Percentiles rank a stretch among this genome's conserved stretches.
Evolutionary conservation across 2,888 invertebrate genomes (phyloP).

Genomic region (Pterostichus niger): DNA sequence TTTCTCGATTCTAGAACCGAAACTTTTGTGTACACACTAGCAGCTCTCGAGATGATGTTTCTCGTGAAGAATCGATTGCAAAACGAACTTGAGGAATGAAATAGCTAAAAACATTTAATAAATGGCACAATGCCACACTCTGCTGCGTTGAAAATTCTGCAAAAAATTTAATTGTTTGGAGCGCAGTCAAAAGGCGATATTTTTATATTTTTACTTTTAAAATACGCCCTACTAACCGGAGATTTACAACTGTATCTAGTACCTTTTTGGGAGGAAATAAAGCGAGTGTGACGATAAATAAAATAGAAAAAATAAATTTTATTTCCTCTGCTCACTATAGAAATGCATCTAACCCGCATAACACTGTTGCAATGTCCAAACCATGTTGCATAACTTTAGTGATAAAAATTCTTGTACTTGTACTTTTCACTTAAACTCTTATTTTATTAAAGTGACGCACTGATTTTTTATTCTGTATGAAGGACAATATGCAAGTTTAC

Average conservation of each 20-base stretch:
- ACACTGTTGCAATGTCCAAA: too few relatives aligned
- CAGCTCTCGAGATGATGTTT: not conserved
- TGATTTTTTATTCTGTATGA: conserved; percentile 11
- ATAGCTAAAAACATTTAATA: conserved; percentile 15
- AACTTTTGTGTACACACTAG: conserved; percentile 1
- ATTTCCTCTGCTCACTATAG: too few relatives aligned
- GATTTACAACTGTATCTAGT: too few relatives aligned
- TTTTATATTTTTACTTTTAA: not conserved
- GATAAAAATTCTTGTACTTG: too few relatives aligned
- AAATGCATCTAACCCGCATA: too few relatives aligned
- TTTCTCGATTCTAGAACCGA: not conserved
- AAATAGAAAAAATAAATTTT: too few relatives aligned
- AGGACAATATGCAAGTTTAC: conserved; percentile 22
- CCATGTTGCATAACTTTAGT: too few relatives aligned
- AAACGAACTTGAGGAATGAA: not conserved
- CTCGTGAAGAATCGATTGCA: conserved; percentile 4
- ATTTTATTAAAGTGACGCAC: conserved; percentile 20
- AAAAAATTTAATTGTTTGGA: conserved; percentile 30
- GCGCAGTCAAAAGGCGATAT: not conserved
- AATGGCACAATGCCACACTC: conserved; percentile 19
- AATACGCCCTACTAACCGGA: not conserved
- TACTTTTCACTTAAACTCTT: not conserved
- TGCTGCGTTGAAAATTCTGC: not conserved
- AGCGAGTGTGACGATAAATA: too few relatives aligned
- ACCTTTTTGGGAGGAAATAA: too few relatives aligned